A percentile compares a stretch with the other conserved stretches of the same genome.
Conservation (phyloP, 1,140 invertebrate species). For the Drosophila kohkoa region DNA sequence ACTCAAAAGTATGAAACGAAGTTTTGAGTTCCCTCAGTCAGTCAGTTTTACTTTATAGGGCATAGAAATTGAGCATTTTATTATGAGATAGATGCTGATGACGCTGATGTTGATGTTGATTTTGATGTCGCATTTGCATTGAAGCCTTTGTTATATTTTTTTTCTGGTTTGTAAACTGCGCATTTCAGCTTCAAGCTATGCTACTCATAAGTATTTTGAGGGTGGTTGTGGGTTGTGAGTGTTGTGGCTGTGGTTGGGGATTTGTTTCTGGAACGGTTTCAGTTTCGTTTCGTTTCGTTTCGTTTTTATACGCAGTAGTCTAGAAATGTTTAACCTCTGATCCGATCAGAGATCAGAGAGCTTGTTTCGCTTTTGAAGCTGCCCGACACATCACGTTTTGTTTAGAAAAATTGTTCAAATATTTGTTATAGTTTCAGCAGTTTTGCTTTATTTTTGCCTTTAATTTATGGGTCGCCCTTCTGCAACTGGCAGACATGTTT, state of each 20-base stretch:
- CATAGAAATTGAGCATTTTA: slow-evolving; percentile 36
- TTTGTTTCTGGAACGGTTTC: slow-evolving; percentile 10
- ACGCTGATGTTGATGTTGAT: background rate
- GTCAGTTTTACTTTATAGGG: slow-evolving; percentile 5
- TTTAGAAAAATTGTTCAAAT: slow-evolving; percentile 43
- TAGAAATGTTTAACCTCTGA: slow-evolving; percentile 36
- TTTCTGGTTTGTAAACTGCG: slow-evolving; percentile 48
- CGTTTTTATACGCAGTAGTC: slow-evolving; percentile 63
- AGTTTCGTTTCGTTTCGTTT: background rate
- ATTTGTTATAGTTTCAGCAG: slow-evolving; percentile 51
- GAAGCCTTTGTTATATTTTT: slow-evolving; percentile 44
- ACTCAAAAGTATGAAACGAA: background rate
- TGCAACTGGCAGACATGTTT: slow-evolving; percentile 31
- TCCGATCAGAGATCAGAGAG: slow-evolving; percentile 23
- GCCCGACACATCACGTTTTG: slow-evolving; percentile 37
- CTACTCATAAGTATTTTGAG: slow-evolving; percentile 30
- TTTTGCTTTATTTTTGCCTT: slow-evolving; percentile 3
- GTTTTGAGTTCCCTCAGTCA: background rate
- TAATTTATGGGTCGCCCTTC: slow-evolving; percentile 46
- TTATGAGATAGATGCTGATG: slow-evolving; percentile 11
- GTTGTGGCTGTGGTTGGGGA: slow-evolving; percentile 8
- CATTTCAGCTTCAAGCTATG: slow-evolving; percentile 61
- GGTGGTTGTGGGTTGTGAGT: slow-evolving; percentile 13
- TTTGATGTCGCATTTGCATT: slow-evolving; percentile 54
- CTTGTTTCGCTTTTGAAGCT: slow-evolving; percentile 54